Evolutionary conservation across 2,888 invertebrate genomes (phyloP).

Genomic region (Tetropium fuscum): DNA sequence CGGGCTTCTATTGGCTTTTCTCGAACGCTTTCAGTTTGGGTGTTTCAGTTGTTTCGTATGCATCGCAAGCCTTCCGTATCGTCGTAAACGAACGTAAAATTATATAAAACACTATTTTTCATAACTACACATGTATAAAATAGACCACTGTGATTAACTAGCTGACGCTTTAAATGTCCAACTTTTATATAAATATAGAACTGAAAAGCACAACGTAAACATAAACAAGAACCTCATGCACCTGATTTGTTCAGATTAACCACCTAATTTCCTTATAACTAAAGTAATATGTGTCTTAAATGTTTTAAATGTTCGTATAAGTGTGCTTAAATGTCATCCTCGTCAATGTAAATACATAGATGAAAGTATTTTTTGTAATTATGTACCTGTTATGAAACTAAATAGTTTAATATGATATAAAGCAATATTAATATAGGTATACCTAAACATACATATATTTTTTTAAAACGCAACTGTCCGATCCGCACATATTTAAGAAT

Average conservation of each 20-base stretch:
- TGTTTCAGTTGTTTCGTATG: slow-evolving; percentile 54
- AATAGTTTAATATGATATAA: slow-evolving; percentile 11
- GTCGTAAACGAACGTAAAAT: slow-evolving; percentile 20
- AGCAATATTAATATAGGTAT: slow-evolving; percentile 31
- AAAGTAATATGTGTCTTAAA: slow-evolving; percentile 38
- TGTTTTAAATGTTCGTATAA: slow-evolving; percentile 30
- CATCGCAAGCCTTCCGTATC: slow-evolving; percentile 36
- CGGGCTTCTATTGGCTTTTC: slow-evolving; percentile 63
- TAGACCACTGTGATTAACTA: slow-evolving; percentile 20
- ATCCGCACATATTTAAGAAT: slow-evolving; percentile 6
- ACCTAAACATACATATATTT: slow-evolving; percentile 17
- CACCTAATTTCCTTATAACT: slow-evolving; percentile 12
- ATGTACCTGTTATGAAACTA: slow-evolving; percentile 10
- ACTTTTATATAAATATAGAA: slow-evolving; percentile 11
- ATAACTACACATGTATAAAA: slow-evolving; percentile 2
- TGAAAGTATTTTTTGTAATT: slow-evolving; percentile 36
- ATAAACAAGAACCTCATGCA: slow-evolving; percentile 8
- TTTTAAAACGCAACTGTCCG: slow-evolving; percentile 14
- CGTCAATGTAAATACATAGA: slow-evolving; percentile 15
- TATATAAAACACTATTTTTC: slow-evolving; percentile 20
- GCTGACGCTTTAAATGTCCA: slow-evolving; percentile 30
- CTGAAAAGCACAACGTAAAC: neutral
- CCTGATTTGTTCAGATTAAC: slow-evolving; percentile 20
- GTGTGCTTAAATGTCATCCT: slow-evolving; percentile 9
- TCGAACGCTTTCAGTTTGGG: slow-evolving; percentile 58